Conservation (phyloP, 1,140 invertebrate genomes). For the Ephestia elutella region DNA sequence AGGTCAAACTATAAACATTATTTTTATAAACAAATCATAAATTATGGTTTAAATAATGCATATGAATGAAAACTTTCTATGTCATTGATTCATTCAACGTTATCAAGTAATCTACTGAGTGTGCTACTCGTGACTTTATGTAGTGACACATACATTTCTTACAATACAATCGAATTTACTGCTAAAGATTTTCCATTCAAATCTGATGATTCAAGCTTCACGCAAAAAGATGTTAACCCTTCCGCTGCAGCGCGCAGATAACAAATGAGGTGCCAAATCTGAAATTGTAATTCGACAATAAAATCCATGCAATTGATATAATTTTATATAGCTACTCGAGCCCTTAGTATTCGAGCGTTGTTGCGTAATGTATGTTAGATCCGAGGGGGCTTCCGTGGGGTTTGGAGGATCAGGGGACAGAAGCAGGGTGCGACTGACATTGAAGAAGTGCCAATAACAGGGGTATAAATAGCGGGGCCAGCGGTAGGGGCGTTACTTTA, state of each 20-base stretch:
- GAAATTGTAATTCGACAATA: constrained; percentile 61
- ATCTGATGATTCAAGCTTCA: not conserved
- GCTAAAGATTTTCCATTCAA: not conserved
- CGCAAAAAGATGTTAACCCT: constrained; percentile 16
- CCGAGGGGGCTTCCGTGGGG: constrained; percentile 38
- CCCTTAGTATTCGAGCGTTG: constrained; percentile 53
- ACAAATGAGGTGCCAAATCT: constrained; percentile 52
- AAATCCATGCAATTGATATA: constrained; percentile 66
- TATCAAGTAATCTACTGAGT: too few relatives aligned
- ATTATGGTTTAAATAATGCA: too few relatives aligned
- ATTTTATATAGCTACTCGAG: constrained; percentile 53
- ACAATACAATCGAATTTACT: too few relatives aligned
- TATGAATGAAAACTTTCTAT: too few relatives aligned
- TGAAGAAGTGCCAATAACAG: constrained; percentile 76
- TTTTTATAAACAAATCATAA: too few relatives aligned
- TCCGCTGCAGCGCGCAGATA: constrained; percentile 13
- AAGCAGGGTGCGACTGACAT: constrained; percentile 74
- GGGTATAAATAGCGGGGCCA: constrained; percentile 73
- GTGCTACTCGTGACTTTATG: too few relatives aligned
- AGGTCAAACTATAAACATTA: too few relatives aligned
- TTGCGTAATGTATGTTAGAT: constrained; percentile 56
- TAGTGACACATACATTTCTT: too few relatives aligned
- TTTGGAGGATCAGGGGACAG: constrained; percentile 54
- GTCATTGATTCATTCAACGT: too few relatives aligned
- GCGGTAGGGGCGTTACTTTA: constrained; percentile 59